These are phyloP conservation scores for Cassiopea xamachana DNA, from an alignment of 30 jellyfish, hydroid and myxozoan genomes.

Conservation along the genomic window DNA sequence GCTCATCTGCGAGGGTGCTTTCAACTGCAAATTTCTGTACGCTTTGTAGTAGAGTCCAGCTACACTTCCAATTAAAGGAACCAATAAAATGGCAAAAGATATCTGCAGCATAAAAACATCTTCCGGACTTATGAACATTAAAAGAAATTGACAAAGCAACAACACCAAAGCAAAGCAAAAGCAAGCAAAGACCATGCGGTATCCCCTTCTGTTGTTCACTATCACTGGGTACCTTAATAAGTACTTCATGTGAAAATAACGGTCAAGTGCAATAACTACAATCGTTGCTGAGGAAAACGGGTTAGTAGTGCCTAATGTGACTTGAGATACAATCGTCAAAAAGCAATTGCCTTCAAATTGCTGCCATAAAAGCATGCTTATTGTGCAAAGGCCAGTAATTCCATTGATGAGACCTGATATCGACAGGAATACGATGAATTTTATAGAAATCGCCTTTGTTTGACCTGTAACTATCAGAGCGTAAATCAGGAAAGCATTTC, in stretches of 20 bases:
- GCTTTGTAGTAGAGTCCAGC: background rate
- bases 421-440: conserved; percentile 15
- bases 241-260: conserved; percentile 53
- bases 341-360: background rate
- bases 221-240: background rate
- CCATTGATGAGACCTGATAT: conserved; percentile 20
- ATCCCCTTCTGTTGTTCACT: background rate
- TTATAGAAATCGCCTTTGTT: conserved; percentile 6
- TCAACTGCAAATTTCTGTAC: background rate
- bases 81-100: background rate
- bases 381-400: background rate
- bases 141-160: background rate
- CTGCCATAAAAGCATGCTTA: background rate
- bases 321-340: background rate
- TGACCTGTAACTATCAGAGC: conserved; percentile 23
- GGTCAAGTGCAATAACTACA: conserved; percentile 15
- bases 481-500: conserved; percentile 27
- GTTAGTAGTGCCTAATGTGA: background rate
- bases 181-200: background rate
- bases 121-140: background rate
- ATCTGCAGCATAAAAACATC: background rate
- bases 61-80: background rate
- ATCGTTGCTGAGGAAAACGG: conserved; percentile 8
- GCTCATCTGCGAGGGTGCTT: background rate
- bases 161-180: background rate